These are phyloP conservation scores for Dolichomitus sp. DNA, from an alignment of 2,888 invertebrate species.

Conservation along the genomic window DNA sequence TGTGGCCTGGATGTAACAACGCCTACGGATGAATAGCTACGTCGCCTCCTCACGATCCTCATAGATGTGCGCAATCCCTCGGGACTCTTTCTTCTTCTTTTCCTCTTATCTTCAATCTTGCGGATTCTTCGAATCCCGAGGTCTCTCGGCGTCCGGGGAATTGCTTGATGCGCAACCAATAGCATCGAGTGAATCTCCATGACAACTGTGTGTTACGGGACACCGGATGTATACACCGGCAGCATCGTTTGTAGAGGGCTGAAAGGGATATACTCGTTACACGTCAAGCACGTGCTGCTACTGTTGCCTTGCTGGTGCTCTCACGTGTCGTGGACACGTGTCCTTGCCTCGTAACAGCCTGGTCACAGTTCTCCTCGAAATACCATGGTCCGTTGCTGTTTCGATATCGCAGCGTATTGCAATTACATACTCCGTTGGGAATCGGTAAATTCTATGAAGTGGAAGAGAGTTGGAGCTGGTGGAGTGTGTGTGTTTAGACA, in stretches of 20 bases:
- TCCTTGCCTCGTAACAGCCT: conserved; percentile 57
- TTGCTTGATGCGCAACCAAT: conserved; percentile 2
- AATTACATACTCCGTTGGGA: conserved; percentile 12
- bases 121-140: conserved; percentile 23
- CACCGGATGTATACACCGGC: conserved; percentile 52
- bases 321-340: conserved; percentile 66
- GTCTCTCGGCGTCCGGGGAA: background rate
- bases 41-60: conserved; percentile 31
- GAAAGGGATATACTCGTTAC: conserved; percentile 52
- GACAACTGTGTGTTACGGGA: conserved; percentile 59
- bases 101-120: background rate
- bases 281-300: conserved; percentile 58
- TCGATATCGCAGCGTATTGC: background rate
- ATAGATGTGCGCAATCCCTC: conserved; percentile 24
- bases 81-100: conserved; percentile 17
- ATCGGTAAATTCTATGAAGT: background rate
- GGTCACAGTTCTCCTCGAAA: conserved; percentile 13
- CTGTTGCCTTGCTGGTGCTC: conserved; percentile 31
- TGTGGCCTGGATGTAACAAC: conserved; percentile 37
- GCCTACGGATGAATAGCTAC: conserved; percentile 21
- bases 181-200: conserved; percentile 29
- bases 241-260: conserved; percentile 6
- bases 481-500: background rate
- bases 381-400: background rate
- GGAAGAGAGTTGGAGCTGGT: background rate